A percentile compares a stretch with the other conserved stretches of the same genome.
Conservation (phyloP, 2,113 vertebrate species). For the Pao palembangensis region DNA sequence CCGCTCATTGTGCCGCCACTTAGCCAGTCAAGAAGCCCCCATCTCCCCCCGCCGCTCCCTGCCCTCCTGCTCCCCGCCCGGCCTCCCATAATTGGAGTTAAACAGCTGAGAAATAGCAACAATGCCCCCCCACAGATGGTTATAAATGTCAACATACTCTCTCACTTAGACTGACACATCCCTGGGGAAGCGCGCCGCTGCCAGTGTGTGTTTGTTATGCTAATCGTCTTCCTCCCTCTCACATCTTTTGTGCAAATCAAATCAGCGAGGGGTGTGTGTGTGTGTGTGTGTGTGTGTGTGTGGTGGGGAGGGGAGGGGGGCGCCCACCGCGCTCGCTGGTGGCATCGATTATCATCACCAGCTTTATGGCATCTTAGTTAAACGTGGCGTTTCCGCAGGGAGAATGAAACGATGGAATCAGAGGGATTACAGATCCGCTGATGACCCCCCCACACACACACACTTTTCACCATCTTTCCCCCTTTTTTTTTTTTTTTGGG, state of each 20-base stretch:
- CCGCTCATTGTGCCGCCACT: conserved; percentile 41
- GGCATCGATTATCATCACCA: conserved; percentile 51
- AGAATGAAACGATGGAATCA: too few relatives aligned
- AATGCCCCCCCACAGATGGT: conserved; percentile 64
- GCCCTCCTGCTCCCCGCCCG: neutral
- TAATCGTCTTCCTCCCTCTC: conserved; percentile 61
- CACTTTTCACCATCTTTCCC: too few relatives aligned
- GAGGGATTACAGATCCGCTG: too few relatives aligned
- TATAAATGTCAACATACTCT: conserved; percentile 73
- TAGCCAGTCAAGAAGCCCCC: conserved; percentile 42
- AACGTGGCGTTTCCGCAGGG: conserved; percentile 30
- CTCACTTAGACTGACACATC: conserved; percentile 71
- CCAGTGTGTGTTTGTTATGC: conserved; percentile 64
- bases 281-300: neutral
- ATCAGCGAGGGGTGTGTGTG: conserved; percentile 26
- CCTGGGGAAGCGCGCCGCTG: conserved; percentile 57
- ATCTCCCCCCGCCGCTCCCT: neutral
- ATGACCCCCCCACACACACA: too few relatives aligned
- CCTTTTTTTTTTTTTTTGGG: too few relatives aligned
- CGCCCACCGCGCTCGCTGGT: conserved; percentile 52
- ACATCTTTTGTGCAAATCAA: conserved; percentile 68
- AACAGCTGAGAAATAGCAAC: conserved; percentile 65
- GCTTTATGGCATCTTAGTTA: conserved; percentile 49
- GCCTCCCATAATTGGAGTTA: conserved; percentile 69
- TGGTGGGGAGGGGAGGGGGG: conserved; percentile 9